Evolutionary conservation across 2,888 invertebrate genomes (phyloP).

Genomic region (Eupithecia subfuscata): DNA sequence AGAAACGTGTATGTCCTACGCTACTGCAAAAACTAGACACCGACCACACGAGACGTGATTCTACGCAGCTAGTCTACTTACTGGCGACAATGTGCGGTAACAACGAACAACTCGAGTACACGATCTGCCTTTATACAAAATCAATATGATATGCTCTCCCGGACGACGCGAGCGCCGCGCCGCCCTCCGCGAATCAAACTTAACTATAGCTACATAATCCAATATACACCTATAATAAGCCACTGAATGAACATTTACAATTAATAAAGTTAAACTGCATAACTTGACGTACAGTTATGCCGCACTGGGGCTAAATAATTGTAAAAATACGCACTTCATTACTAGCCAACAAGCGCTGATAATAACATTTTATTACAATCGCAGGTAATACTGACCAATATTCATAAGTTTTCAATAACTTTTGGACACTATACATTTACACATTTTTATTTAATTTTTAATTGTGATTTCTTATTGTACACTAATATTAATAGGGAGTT

Average conservation of each 20-base stretch:
- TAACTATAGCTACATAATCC: conserved; percentile 64
- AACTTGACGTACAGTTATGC: conserved; percentile 46
- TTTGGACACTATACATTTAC: conserved; percentile 40
- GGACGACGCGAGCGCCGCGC: conserved; percentile 41
- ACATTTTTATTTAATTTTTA: conserved; percentile 26
- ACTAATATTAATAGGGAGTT: conserved; percentile 20
- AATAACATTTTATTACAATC: conserved; percentile 52
- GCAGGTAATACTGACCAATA: conserved; percentile 72
- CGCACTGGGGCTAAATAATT: conserved; percentile 48
- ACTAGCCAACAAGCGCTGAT: conserved; percentile 54
- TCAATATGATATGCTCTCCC: conserved; percentile 74
- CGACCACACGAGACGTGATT: conserved; percentile 63
- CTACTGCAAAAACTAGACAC: conserved; percentile 77
- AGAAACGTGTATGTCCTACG: conserved; percentile 55
- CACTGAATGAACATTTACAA: conserved; percentile 73
- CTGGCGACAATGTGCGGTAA: conserved; percentile 65
- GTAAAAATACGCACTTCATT: conserved; percentile 37
- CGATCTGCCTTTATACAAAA: conserved; percentile 67
- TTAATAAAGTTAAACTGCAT: conserved; percentile 53
- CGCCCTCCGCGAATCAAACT: conserved; percentile 54
- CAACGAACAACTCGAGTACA: conserved; percentile 61
- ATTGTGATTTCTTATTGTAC: conserved; percentile 29
- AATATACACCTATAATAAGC: conserved; percentile 73
- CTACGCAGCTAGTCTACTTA: conserved; percentile 70
- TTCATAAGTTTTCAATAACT: conserved; percentile 32